Conservation (phyloP, 2,888 invertebrate genomes). For the Leptopilina drosophilae region DNA sequence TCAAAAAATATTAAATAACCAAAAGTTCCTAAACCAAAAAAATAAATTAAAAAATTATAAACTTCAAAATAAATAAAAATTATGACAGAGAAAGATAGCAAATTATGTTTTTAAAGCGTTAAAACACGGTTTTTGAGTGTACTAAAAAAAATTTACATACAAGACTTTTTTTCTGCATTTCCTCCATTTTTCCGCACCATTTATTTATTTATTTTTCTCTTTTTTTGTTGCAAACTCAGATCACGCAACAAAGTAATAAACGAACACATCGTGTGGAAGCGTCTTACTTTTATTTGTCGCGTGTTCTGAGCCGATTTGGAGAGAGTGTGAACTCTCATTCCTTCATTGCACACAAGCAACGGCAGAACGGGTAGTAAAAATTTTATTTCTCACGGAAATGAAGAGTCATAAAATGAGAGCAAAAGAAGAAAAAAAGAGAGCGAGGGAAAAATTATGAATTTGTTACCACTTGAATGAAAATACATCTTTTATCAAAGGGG, state of each 20-base stretch:
- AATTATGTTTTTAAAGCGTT: too few relatives aligned
- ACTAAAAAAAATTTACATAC: background rate
- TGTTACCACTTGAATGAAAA: background rate
- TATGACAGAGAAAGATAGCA: too few relatives aligned
- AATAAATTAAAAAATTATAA: too few relatives aligned
- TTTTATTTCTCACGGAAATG: conserved; percentile 22
- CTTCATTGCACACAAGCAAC: conserved; percentile 9
- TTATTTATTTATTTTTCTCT: background rate
- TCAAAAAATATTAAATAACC: background rate
- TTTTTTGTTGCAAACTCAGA: background rate
- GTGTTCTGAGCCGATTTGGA: conserved; percentile 32
- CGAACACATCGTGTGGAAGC: conserved; percentile 33
- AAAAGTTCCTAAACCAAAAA: too few relatives aligned
- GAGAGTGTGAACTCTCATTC: conserved; percentile 31
- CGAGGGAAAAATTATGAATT: background rate
- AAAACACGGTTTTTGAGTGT: too few relatives aligned
- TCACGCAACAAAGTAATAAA: conserved; percentile 36
- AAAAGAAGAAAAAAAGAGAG: background rate
- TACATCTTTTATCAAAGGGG: background rate
- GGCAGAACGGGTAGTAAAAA: conserved; percentile 9
- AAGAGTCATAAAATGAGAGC: conserved; percentile 3
- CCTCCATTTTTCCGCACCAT: background rate
- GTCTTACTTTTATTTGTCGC: conserved; percentile 33
- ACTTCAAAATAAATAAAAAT: too few relatives aligned
- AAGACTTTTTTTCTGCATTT: background rate